These are phyloP conservation scores for Volucella bombylans DNA, from an alignment of 2,888 invertebrate species.

Conservation along the genomic window DNA sequence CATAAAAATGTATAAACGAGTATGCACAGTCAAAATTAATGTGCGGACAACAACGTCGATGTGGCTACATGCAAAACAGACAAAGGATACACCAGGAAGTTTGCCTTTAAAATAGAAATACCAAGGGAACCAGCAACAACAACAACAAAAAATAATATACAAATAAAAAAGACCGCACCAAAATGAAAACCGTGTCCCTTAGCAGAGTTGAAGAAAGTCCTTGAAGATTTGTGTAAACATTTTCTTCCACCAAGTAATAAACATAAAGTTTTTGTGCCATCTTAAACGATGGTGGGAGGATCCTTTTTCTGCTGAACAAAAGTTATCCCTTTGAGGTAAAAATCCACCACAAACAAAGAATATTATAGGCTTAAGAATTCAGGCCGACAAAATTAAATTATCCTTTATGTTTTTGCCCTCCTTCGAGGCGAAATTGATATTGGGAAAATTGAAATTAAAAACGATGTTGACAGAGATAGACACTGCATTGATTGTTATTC, in stretches of 20 bases:
- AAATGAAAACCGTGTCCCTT: slow-evolving; percentile 27
- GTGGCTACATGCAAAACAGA: slow-evolving; percentile 53
- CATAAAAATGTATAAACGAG: too few species aligned
- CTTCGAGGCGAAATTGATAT: slow-evolving; percentile 43
- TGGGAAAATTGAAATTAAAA: slow-evolving; percentile 49
- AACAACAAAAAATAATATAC: background rate
- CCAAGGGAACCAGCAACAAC: background rate
- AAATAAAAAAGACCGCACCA: background rate
- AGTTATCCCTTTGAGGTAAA: slow-evolving; percentile 38
- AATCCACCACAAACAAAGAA: slow-evolving; percentile 51
- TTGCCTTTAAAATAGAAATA: slow-evolving; percentile 11
- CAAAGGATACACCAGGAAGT: slow-evolving; percentile 36
- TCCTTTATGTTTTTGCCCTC: slow-evolving; percentile 25
- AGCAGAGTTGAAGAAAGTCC: slow-evolving; percentile 58
- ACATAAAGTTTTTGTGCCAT: slow-evolving; percentile 48
- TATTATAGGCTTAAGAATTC: slow-evolving; percentile 60
- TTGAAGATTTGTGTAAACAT: slow-evolving; percentile 62
- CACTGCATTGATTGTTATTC: slow-evolving; percentile 67
- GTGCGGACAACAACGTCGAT: slow-evolving; percentile 52
- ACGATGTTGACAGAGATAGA: slow-evolving; percentile 47
- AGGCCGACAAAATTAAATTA: slow-evolving; percentile 64
- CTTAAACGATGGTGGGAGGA: slow-evolving; percentile 30
- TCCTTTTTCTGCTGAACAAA: slow-evolving; percentile 39
- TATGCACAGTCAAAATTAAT: slow-evolving; percentile 60
- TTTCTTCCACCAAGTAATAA: slow-evolving; percentile 57